A percentile compares a stretch with the other conserved stretches of the same genome.
These are phyloP conservation scores for Muricea muricata DNA, from an alignment of 92 coral and sea anemone genomes.

Conservation along the genomic window DNA sequence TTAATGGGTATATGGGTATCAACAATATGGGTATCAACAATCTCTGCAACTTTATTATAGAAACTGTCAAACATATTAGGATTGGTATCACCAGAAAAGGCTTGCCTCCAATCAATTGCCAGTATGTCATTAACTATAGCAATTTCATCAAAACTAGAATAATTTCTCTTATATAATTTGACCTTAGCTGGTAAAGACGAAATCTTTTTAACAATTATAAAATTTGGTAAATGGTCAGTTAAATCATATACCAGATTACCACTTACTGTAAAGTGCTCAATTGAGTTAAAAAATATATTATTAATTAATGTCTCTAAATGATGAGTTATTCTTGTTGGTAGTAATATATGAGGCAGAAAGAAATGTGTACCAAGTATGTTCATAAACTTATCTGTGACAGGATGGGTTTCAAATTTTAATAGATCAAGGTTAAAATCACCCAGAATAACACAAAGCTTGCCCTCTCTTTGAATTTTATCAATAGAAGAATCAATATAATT, in stretches of 20 bases:
- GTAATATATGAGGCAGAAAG: conserved; percentile 56
- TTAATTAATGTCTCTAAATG: conserved; percentile 62
- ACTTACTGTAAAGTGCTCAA: conserved; percentile 59
- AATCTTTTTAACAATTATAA: conserved; percentile 59
- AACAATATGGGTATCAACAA: conserved; percentile 56
- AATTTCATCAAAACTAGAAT: conserved; percentile 54
- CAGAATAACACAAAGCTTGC: conserved; percentile 20
- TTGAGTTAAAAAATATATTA: conserved; percentile 60
- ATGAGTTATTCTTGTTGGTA: conserved; percentile 64
- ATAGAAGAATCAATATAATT: not conserved
- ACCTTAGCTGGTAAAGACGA: conserved; percentile 29
- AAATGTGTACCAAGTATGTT: conserved; percentile 34
- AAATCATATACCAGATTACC: conserved; percentile 50
- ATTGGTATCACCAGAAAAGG: not conserved
- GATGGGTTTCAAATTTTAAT: conserved; percentile 24
- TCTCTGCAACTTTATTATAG: conserved; percentile 15
- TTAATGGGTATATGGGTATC: no score
- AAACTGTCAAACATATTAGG: conserved; percentile 43
- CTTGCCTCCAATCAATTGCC: conserved; percentile 34
- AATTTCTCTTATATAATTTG: conserved; percentile 50
- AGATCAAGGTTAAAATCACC: conserved; percentile 43
- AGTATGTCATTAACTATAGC: conserved; percentile 37
- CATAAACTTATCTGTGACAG: conserved; percentile 15
- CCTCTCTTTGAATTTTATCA: conserved; percentile 30
- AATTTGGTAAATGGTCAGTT: conserved; percentile 60